A percentile compares a stretch with the other conserved stretches of the same genome.
These are phyloP conservation scores for Sinocyclocheilus anshuiensis DNA, from an alignment of 2,113 vertebrate species.

Conservation along the genomic window DNA sequence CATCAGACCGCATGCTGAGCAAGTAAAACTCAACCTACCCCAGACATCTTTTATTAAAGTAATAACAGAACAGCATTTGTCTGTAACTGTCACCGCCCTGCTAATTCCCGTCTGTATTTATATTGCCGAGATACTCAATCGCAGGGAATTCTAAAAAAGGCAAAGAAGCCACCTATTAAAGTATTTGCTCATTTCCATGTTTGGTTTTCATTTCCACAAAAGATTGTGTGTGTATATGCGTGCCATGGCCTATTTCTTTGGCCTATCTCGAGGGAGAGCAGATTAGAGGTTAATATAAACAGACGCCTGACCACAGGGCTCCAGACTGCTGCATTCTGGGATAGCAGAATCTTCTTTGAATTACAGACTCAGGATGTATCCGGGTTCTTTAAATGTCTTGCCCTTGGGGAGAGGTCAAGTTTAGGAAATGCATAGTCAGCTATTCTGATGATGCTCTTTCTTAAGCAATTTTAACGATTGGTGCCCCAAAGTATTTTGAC, in stretches of 20 bases:
- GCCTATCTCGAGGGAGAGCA: constrained; percentile 70
- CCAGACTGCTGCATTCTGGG: constrained; percentile 70
- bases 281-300: constrained; percentile 79
- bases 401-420: not conserved
- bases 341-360: constrained; percentile 68
- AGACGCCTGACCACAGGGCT: constrained; percentile 71
- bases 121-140: constrained; percentile 39
- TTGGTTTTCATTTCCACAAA: constrained; percentile 37
- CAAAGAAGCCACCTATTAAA: constrained; percentile 31
- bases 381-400: constrained; percentile 4
- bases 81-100: constrained; percentile 33
- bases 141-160: constrained; percentile 5
- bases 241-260: constrained; percentile 69
- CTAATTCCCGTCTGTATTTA: constrained; percentile 44
- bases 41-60: constrained; percentile 28
- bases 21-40: constrained; percentile 28
- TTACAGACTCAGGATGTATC: constrained; percentile 61
- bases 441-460: no score
- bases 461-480: no score
- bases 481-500: no score
- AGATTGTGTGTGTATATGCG: constrained; percentile 31
- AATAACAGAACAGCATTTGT: constrained; percentile 50
- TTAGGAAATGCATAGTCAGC: not conserved
- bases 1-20: constrained; percentile 36
- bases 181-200: constrained; percentile 48